These are phyloP conservation scores for Teleogryllus occipitalis DNA, from an alignment of 1,140 invertebrate genomes.

Conservation along the genomic window DNA sequence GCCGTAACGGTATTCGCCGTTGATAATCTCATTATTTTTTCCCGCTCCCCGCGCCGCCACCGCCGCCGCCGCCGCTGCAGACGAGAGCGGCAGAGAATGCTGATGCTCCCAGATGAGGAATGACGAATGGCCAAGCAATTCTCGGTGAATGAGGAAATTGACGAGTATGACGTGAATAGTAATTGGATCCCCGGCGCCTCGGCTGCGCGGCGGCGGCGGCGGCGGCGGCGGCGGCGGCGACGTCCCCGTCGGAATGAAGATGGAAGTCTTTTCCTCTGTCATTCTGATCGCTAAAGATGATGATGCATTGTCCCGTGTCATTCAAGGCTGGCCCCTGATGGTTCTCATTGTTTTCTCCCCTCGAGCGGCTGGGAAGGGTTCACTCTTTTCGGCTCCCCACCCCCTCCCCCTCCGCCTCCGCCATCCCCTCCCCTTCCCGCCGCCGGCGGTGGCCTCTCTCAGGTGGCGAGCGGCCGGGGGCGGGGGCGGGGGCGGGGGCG, in stretches of 20 bases:
- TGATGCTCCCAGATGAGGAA: background rate
- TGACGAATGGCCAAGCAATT: background rate
- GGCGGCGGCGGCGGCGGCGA: background rate
- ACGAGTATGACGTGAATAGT: slow-evolving; percentile 4
- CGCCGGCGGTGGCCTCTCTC: too few relatives aligned
- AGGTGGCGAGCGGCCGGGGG: too few relatives aligned
- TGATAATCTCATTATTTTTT: slow-evolving; percentile 6
- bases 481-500: too few relatives aligned
- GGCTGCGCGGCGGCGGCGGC: background rate
- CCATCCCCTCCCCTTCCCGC: too few relatives aligned
- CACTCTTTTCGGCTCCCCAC: too few relatives aligned
- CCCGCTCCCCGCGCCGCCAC: background rate
- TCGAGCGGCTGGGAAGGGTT: background rate
- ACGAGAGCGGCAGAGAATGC: background rate
- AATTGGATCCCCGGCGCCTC: background rate
- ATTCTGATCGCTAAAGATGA: background rate
- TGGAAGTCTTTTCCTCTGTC: background rate
- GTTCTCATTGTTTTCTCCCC: background rate
- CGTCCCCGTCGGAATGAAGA: background rate
- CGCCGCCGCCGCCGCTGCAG: background rate
- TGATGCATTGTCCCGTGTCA: background rate
- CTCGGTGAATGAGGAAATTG: background rate
- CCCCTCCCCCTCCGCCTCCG: too few relatives aligned
- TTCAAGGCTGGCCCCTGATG: background rate
- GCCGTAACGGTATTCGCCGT: background rate